Conservation (phyloP, 2,113 vertebrate genomes). For the Neoarius graeffei region DNA sequence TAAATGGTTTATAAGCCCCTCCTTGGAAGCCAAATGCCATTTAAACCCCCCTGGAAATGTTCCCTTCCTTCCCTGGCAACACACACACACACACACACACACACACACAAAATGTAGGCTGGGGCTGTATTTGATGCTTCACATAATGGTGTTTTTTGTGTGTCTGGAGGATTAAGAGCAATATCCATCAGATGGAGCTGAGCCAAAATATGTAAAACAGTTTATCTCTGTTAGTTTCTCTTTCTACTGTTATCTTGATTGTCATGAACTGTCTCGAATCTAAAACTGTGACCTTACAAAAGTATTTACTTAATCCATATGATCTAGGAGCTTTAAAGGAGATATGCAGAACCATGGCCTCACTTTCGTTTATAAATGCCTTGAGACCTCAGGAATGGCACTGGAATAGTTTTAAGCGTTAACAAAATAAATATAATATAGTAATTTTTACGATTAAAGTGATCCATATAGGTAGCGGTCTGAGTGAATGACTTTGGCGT, state of each 20-base stretch:
- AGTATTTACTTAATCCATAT: neutral
- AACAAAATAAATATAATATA: too few species aligned
- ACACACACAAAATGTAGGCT: neutral
- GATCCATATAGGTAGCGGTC: too few species aligned
- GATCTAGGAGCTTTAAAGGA: neutral
- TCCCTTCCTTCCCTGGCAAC: constrained; percentile 53
- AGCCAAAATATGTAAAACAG: neutral
- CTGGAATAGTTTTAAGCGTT: too few species aligned
- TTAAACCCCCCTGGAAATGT: constrained; percentile 67
- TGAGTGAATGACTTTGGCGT: too few species aligned
- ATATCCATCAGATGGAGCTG: neutral
- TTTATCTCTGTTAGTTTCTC: neutral
- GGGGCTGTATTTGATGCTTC: neutral
- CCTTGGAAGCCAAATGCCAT: constrained; percentile 68
- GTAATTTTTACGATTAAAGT: too few species aligned
- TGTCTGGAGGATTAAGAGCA: neutral
- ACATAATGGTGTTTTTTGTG: neutral
- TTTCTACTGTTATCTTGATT: neutral
- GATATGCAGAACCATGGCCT: too few species aligned
- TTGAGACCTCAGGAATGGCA: too few species aligned
- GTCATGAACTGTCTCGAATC: neutral
- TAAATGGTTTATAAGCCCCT: constrained; percentile 69
- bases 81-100: constrained; percentile 38
- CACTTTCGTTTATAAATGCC: too few species aligned
- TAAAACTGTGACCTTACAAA: neutral